Evolutionary conservation across 2,113 vertebrate genomes (phyloP), one percentile per base, ranked within the genome.

Genomic region (Chamaea fasciata): DNA sequence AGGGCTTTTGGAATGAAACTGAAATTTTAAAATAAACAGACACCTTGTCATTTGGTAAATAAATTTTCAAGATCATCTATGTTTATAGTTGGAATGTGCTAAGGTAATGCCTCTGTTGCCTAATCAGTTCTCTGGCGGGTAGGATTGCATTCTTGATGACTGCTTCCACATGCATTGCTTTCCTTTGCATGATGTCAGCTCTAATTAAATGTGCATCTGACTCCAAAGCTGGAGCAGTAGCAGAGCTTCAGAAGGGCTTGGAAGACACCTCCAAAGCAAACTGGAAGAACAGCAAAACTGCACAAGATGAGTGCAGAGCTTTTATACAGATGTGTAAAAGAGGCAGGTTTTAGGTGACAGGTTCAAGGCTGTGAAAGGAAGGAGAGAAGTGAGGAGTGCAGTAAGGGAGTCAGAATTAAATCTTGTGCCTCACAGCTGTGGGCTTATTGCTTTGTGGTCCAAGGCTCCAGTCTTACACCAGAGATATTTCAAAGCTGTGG

Each of bases 1-100:
- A 83, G 71, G 85, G 79, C 64, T 97, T 94, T 88, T 92, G 90
- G 85, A 92, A 92, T 24, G 30, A 86, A 93, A 80, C 59, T 55
- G 79, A 73, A 86, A 81, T 90, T 77, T 90, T 50, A 59, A 89
- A 96, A 93, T 83, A 86, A 94, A 74, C 56, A 83, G 52, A 35
- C 79, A 93, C 59, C 50, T 90, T 94, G 56, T 83, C 31, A 47
- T 70, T 93, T 90, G 73, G 42, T 89, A 93, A 95, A 87, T 83
- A 74, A 17, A 37, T 83, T 86, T 77, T 81, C 78, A 68, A 88
- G 55, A 83, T 49, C 2, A 0, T 71, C 86, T 75, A 11, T 80
- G 67, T 83, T 94, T 93, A 15, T 57, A 41, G 87, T 65, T 69
- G 42, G 67, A 90, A 80, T 50, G 24, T 67, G 64, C 26, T 88